Evolutionary conservation across 2,888 invertebrate genomes (phyloP).

Genomic region (Agrotis segetum): DNA sequence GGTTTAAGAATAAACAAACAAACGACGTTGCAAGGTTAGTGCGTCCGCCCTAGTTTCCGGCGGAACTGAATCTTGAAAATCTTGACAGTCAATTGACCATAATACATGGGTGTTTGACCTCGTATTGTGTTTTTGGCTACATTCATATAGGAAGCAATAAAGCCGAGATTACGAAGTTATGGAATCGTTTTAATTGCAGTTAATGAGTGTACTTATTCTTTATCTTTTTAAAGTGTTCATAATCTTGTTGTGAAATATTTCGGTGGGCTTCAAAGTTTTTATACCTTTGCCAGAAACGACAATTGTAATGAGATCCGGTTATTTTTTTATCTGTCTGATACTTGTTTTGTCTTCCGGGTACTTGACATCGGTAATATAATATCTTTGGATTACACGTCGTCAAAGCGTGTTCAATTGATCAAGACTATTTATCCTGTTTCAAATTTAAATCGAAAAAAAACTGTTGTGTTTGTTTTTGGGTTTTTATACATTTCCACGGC

Average conservation of each 20-base stretch:
- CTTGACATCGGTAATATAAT: conserved; percentile 40
- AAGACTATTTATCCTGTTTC: background rate
- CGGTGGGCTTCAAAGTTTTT: conserved; percentile 43
- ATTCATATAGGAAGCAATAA: conserved; percentile 70
- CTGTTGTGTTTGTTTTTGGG: too few relatives aligned
- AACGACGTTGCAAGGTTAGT: conserved; percentile 74
- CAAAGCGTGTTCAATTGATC: background rate
- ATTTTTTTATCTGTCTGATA: conserved; percentile 58
- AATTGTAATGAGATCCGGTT: conserved; percentile 69
- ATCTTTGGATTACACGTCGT: conserved; percentile 21
- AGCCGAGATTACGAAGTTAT: conserved; percentile 47
- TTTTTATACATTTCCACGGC: too few relatives aligned
- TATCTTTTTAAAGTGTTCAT: conserved; percentile 39
- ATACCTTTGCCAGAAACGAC: conserved; percentile 41
- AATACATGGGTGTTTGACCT: conserved; percentile 68
- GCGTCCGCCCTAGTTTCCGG: conserved; percentile 75
- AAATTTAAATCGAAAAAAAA: background rate
- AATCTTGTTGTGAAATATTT: conserved; percentile 53
- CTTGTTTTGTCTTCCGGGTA: conserved; percentile 66
- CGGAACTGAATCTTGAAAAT: conserved; percentile 70
- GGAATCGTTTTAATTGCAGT: conserved; percentile 62
- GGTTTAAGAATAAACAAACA: conserved; percentile 70
- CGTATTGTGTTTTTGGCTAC: conserved; percentile 65
- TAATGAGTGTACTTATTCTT: conserved; percentile 56
- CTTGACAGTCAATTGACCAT: conserved; percentile 64